Base-by-base conservation (phyloP, 1,140 invertebrate genomes). In the Diploscapter pachys region DNA sequence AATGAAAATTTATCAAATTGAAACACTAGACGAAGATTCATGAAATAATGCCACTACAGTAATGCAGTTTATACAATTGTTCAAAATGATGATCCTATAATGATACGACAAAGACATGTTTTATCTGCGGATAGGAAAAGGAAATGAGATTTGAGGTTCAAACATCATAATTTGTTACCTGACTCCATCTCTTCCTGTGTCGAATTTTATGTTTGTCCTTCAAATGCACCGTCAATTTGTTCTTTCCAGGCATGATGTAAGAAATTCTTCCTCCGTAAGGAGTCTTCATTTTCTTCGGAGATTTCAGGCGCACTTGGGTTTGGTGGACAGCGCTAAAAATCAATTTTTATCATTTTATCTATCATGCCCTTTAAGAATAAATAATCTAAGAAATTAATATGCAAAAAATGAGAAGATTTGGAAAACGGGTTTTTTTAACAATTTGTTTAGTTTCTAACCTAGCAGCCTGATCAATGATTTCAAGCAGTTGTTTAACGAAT, bases 201-300 rank as follows among this genome's bases (percentile, higher is more conserved):
- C 96, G 90, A 85, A 99, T 98, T 81, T 94, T 95, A 82, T 91
- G 90, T 85, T 98, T 98, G 85, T 98, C 95, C 86, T 99, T 98
- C 72, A 98, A 63, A 75, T 99, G 96, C 53, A 94, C 93, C 77
- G 96, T 93, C 90, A 99, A 93, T 86, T 96, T 95, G 3, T 96
- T 99, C 86, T 96, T 96, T 59, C 96, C 96, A 2, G 96, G 96
- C 63, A 99, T 87, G 0, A 92, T 92, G 93, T 95, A 99, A 2
- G 93, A 90, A 51, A 99, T 88, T 75, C 94, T 88, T 66, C 96
- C 96, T 5, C 96, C 96, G 80, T 98, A 99, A 0, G 96, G 96
- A 0, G 96, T 94, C 2, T 92, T 92, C 75, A 91, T 91, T 84
- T 96, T 98, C 81, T 93, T 94, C 2, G 96, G 95, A 3, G 93